Conservation (phyloP, 2,113 vertebrate genomes). For the Cyanocitta stelleri region DNA sequence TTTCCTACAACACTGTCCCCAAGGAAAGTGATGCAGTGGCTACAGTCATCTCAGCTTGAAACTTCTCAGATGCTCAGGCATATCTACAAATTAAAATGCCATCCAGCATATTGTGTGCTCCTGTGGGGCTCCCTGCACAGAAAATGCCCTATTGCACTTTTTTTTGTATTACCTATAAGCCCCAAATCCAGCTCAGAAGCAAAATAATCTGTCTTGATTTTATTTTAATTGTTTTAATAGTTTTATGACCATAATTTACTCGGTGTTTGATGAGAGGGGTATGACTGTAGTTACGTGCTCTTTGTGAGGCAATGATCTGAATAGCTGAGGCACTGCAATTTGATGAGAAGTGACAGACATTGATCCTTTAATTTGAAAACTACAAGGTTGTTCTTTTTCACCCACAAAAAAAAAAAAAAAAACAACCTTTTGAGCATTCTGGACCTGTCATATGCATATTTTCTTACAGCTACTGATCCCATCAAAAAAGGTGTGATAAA, state of each 20-base stretch:
- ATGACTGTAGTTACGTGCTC: background rate
- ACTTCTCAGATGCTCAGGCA: background rate
- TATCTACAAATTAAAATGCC: background rate
- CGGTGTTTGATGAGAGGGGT: background rate
- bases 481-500: background rate
- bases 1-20: background rate
- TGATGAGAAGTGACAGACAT: background rate
- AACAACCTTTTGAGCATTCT: background rate
- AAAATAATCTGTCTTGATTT: background rate
- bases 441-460: background rate
- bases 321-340: background rate
- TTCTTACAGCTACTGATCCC: background rate
- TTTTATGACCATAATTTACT: constrained; percentile 30
- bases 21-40: background rate
- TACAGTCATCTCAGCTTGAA: background rate
- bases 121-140: background rate
- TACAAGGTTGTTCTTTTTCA: background rate
- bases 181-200: constrained; percentile 1
- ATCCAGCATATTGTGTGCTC: background rate
- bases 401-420: background rate
- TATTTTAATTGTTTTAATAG: constrained; percentile 29
- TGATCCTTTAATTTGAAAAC: background rate
- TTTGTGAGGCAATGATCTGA: constrained; percentile 3
- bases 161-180: constrained; percentile 21
- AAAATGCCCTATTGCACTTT: background rate